These are phyloP conservation scores for Dromococcyx pavoninus DNA, from an alignment of 2,797 vertebrate genomes.

Conservation along the genomic window DNA sequence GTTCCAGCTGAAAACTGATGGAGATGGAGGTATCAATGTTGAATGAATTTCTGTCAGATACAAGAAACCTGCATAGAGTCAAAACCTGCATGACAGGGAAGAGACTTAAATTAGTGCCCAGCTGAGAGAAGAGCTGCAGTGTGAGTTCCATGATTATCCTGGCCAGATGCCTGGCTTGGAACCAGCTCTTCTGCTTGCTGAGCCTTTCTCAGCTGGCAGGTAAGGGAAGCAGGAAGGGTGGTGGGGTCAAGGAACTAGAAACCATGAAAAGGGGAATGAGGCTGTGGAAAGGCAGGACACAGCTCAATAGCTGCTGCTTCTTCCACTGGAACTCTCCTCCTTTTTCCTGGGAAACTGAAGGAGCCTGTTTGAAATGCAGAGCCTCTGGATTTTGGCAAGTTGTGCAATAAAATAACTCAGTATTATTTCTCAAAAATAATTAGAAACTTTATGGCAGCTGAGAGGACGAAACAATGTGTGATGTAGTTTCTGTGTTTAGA, in stretches of 20 bases:
- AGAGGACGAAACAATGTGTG: neutral
- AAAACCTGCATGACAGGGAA: neutral
- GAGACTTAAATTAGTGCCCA: neutral
- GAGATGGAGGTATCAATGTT: neutral
- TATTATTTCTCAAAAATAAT: neutral
- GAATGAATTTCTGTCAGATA: neutral
- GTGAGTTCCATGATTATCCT: neutral
- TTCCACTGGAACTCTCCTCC: neutral
- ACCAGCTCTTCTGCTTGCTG: neutral
- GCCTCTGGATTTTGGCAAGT: neutral
- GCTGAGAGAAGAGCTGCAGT: neutral
- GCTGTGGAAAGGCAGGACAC: neutral
- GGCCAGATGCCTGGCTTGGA: neutral
- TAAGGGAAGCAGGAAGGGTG: neutral
- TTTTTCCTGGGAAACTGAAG: neutral
- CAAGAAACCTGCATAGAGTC: neutral
- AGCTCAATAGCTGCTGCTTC: neutral
- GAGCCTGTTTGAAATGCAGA: neutral
- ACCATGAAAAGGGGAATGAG: neutral
- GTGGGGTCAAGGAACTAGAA: neutral
- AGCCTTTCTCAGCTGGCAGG: neutral
- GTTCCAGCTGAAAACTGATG: neutral
- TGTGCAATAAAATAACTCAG: neutral
- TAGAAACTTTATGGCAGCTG: neutral
- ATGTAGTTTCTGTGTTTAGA: neutral